A percentile compares a stretch with the other conserved stretches of the same genome.
phyloP scores from a whole-genome alignment of 2,113 vertebrate genomes.

The Gnathonemus echidnorhynchus region DNA sequence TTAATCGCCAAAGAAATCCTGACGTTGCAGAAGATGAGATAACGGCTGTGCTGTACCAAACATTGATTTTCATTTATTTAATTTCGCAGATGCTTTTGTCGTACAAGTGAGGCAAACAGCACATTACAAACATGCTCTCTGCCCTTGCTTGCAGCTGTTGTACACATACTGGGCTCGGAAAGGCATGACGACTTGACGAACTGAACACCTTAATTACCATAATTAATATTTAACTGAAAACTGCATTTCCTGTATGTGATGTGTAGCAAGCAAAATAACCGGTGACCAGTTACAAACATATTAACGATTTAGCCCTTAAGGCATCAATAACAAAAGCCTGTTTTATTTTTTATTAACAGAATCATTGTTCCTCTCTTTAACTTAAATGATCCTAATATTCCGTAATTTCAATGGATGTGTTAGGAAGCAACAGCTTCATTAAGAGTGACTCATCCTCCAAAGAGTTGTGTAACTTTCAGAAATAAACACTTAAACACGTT shows the following conservation, averaged over 20 bases:
- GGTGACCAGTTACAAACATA: neutral
- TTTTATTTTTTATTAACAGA: neutral
- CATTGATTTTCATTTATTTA: neutral
- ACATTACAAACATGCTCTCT: neutral
- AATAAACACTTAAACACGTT: neutral
- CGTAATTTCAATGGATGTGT: neutral
- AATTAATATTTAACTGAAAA: neutral
- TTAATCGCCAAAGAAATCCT: neutral
- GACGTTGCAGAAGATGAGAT: neutral
- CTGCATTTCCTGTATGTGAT: neutral
- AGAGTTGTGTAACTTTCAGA: neutral
- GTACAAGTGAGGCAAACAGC: neutral
- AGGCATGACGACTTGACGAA: neutral
- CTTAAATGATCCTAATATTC: neutral
- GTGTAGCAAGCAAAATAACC: neutral
- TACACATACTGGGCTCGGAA: neutral
- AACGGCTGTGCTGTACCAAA: neutral
- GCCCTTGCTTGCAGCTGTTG: neutral
- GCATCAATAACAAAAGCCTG: neutral
- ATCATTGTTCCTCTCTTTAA: neutral
- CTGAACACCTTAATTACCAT: neutral
- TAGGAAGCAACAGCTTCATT: neutral
- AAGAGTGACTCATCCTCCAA: neutral
- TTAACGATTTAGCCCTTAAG: neutral
- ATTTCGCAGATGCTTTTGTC: neutral